phyloP scores from a whole-genome alignment of 2,797 vertebrate species.

The Oreochromis grahami region DNA sequence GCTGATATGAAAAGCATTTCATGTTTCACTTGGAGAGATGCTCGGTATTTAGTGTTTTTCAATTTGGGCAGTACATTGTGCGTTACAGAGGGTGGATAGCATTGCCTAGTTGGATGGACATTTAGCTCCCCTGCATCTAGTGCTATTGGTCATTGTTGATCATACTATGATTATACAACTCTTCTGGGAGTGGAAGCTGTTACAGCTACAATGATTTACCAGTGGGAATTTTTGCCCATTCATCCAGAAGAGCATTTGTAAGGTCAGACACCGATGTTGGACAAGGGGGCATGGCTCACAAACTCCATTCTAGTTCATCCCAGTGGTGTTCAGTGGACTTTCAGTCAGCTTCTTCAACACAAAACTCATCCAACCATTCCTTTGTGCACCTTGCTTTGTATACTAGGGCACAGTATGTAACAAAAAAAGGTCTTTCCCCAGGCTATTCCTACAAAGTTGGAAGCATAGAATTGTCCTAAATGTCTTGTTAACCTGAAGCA shows the following conservation, averaged over 20 bases:
- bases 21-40: too few relatives aligned
- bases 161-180: not conserved
- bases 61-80: too few relatives aligned
- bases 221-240: not conserved
- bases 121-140: too few relatives aligned
- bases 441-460: not conserved
- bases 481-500: not conserved
- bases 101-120: too few relatives aligned
- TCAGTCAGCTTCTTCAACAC: not conserved
- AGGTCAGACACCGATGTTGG: not conserved
- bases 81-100: too few relatives aligned
- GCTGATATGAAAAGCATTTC: not conserved
- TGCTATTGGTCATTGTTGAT: not conserved
- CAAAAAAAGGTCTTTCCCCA: not conserved
- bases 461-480: not conserved
- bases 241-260: not conserved
- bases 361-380: not conserved
- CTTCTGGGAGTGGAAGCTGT: not conserved
- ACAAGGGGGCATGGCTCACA: not conserved
- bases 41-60: too few relatives aligned
- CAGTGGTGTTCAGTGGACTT: not conserved
- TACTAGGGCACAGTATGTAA: not conserved
- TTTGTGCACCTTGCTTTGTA: not conserved
- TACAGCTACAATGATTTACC: not conserved
- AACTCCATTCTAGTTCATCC: not conserved